Base-by-base conservation (phyloP, 2,113 vertebrate species). In the Ariopsis seemanni region DNA sequence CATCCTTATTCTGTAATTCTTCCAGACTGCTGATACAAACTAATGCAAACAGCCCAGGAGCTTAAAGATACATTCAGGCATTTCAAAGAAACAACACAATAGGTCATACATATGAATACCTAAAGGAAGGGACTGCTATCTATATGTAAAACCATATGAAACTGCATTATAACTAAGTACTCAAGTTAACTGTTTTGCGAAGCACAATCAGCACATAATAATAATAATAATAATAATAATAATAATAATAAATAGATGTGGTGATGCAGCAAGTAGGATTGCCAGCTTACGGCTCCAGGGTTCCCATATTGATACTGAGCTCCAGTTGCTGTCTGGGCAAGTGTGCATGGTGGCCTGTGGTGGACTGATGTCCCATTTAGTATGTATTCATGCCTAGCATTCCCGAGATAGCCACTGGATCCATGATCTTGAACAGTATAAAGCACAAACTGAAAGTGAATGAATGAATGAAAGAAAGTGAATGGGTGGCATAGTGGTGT, bases 21-120 rank as follows among this genome's bases (percentile, higher is more conserved):
- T 84, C 58, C 74, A 80, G 77, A 67, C 85, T 80, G 82, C 87
- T 88, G 87, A 88, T 78, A 79, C 82, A 84, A 62, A 22, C 27
- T 69, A 74, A 78, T 57, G 60, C 82, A 57, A 78, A 84, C 81
- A 78, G 71, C 58, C 82, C 20, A 50, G 25, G 9, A 84, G 79
- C 80, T 83, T 63, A 87, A 78, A 55, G 72, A 27, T 9, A 82
- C 34, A 42, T 67, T 75, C 71, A 84, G 86, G 72, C 72, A 88
- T 67, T 87, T 78, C 27, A 78, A 48, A 30, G 25, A 42, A 74
- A 65, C 42, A 74, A 62, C 27, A 18, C 25, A 83, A 48, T 25
- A 18, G 15, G 34, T 57, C 22, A 18, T 34, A 80, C 75, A 79
- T 42, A 53, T 60, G 65, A 71, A 82, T 81, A 50, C 14, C 62